A percentile compares a stretch with the other conserved stretches of the same genome.
Conservation (phyloP, 2,113 vertebrate genomes). For the Ammodytes dubius region DNA sequence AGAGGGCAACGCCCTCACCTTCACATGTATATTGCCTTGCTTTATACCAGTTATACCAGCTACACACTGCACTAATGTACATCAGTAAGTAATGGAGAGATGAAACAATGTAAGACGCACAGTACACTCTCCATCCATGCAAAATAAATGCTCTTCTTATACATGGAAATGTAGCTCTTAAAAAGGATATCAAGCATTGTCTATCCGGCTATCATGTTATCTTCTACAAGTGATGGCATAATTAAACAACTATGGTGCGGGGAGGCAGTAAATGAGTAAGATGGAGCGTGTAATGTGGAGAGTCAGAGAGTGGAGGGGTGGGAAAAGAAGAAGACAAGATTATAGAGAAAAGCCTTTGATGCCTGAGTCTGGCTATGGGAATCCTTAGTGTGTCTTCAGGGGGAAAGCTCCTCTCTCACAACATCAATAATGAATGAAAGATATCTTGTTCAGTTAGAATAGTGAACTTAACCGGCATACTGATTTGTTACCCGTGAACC, state of each 20-base stretch:
- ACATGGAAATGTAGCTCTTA: constrained; percentile 12
- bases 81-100: background rate
- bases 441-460: constrained; percentile 84
- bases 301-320: constrained; percentile 65
- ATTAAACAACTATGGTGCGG: constrained; percentile 61
- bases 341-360: constrained; percentile 82
- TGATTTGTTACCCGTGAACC: constrained; percentile 78
- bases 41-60: background rate
- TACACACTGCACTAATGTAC: background rate
- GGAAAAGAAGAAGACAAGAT: constrained; percentile 77
- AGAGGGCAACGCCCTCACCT: background rate
- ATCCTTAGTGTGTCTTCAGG: constrained; percentile 80
- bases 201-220: constrained; percentile 42
- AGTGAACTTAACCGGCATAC: constrained; percentile 82
- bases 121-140: background rate
- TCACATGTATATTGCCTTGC: background rate
- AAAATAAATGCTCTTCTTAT: background rate
- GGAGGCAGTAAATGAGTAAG: constrained; percentile 65
- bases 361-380: constrained; percentile 78
- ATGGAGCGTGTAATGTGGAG: constrained; percentile 67
- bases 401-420: constrained; percentile 79
- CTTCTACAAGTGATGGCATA: constrained; percentile 65
- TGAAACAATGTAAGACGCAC: background rate
- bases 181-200: constrained; percentile 42
- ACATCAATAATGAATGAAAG: constrained; percentile 88